phyloP scores from a whole-genome alignment of 2,797 vertebrate genomes.

The Bradypodion ventrale region DNA sequence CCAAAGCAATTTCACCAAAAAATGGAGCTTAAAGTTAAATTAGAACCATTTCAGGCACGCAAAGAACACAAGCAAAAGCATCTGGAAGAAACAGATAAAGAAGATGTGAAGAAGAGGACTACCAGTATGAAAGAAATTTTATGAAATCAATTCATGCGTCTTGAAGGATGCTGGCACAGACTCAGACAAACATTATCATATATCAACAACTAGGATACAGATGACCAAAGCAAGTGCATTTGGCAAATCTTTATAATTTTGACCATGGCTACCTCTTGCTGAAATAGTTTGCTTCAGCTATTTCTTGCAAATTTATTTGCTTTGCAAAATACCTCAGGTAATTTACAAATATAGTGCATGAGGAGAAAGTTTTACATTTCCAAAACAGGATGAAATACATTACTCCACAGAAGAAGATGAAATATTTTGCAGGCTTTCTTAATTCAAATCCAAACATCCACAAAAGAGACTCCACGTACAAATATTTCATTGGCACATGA shows the following conservation, averaged over 20 bases:
- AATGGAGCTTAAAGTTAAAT: conserved; percentile 14
- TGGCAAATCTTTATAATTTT: fast-evolving
- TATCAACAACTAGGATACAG: neutral
- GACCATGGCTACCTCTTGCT: neutral
- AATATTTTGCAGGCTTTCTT: neutral
- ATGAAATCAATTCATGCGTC: conserved; percentile 6
- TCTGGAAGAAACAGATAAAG: conserved; percentile 8
- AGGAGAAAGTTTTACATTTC: fast-evolving
- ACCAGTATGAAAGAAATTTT: neutral
- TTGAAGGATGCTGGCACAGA: neutral
- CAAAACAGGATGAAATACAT: neutral
- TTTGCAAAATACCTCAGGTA: conserved; percentile 1
- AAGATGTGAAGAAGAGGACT: neutral
- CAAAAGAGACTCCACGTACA: neutral
- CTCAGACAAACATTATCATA: neutral
- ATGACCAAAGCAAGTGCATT: conserved; percentile 12
- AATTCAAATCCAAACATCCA: neutral
- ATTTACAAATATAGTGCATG: neutral
- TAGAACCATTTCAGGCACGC: neutral
- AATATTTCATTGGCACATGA: neutral
- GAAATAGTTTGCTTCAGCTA: neutral
- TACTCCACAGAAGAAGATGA: neutral
- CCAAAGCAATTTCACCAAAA: conserved; percentile 20
- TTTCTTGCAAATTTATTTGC: neutral
- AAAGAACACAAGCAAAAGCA: conserved; percentile 24